Base-by-base conservation (phyloP, 2,797 vertebrate genomes). In the Crocidura indochinensis region DNA sequence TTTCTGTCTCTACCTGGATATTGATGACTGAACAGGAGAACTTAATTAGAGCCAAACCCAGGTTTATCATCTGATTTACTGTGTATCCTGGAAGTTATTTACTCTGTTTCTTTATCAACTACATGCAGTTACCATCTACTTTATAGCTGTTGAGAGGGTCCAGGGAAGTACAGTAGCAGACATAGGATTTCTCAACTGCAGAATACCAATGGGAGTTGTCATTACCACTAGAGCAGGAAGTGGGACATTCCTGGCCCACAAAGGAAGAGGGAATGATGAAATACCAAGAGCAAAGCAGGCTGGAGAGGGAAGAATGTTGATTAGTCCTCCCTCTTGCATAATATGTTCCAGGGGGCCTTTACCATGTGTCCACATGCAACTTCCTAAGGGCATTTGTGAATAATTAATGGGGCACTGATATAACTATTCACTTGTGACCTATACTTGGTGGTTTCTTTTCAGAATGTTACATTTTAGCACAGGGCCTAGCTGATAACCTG, bases 31-130 rank as follows among this genome's bases (percentile, higher is more conserved):
- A 64, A 94, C 10, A 56, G n/a, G 76, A 73, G 38, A 69, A n/a
- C 71, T 90, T 62, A 92, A 76, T 46, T 88, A 74, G 44, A 69
- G 68, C 62, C 60, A 22, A 68, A 84, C 71, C 76, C 53, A 17
- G 6, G 10, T 84, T 74, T 84, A 71, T 68, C 46, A 84, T 73
- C 68, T 88, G 64, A 94, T 84, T 87, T 93, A 92, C 92, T 95
- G 62, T 75, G 67, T 38, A 84, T 92, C 72, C 84, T 75, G 78
- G 83, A 9, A 93, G 56, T 76, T 87, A 91, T 73, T 95, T 88
- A 91, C 87, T 91, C 87, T 89, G 84, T 90, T 78, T 95, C 77
- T 91, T 91, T 86, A 44, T 76, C 71, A 85, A 71, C 84, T 91
- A 86, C 80, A 80, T 69, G 84, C 62, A 92, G 67, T n/a, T 75